A percentile compares a stretch with the other conserved stretches of the same genome.
Evolutionary conservation across 2,113 vertebrate genomes (phyloP).

Genomic region (Eulemur macaco): DNA sequence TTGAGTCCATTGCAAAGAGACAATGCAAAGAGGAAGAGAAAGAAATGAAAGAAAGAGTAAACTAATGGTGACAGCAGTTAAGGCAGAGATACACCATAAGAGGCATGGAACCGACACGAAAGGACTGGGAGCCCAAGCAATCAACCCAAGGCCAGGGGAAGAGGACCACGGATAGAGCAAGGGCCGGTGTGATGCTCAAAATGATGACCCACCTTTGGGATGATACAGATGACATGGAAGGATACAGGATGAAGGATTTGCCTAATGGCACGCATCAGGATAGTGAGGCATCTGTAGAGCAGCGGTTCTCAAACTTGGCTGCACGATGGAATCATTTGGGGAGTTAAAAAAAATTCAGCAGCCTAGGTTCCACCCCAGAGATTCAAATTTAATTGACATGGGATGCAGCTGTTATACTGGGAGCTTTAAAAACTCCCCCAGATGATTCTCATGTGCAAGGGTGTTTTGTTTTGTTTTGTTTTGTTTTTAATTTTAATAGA

Average conservation of each 20-base stretch:
- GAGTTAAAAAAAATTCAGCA: background rate
- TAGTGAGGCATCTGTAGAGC: background rate
- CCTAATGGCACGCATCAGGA: background rate
- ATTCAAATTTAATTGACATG: background rate
- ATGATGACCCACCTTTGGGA: background rate
- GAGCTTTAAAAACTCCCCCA: background rate
- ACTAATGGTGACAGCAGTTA: background rate
- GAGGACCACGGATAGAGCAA: fast-evolving
- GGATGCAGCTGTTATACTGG: background rate
- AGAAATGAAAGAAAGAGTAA: background rate
- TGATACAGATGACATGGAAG: background rate
- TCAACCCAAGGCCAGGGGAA: background rate
- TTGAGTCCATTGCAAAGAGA: background rate
- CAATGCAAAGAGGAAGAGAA: background rate
- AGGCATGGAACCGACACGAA: background rate
- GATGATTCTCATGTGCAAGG: background rate
- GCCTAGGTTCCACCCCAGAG: background rate
- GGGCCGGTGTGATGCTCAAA: background rate
- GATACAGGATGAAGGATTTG: background rate
- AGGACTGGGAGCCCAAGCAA: background rate
- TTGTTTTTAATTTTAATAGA: background rate
- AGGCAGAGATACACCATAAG: background rate
- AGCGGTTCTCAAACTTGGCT: background rate
- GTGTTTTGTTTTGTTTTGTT: too few relatives aligned
- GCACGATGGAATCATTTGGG: background rate